Percentiles rank a stretch among this genome's conserved stretches.
phyloP scores from a whole-genome alignment of 37 sponge, comb jelly and placozoan species.

The Geodia barretti region DNA sequence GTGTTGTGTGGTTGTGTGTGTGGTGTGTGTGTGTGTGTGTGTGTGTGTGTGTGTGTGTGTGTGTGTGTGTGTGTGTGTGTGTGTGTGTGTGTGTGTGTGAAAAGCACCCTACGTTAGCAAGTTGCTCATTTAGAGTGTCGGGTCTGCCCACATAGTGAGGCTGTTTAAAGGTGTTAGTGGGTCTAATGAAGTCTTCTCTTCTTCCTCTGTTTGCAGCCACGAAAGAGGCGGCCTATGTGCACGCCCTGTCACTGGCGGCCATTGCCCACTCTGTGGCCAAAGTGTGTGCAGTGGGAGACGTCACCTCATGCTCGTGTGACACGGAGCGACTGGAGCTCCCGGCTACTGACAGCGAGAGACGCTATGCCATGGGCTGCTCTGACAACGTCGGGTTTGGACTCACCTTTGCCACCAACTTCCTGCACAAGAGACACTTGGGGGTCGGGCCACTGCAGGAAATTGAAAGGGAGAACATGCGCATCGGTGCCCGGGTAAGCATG shows the following conservation, averaged over 20 bases:
- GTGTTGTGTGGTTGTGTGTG: no score
- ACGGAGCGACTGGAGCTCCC: neutral
- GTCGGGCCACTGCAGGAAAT: neutral
- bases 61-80: no score
- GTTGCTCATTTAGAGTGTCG: no score
- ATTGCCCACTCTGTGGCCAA: conserved; percentile 54
- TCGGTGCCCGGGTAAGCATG: neutral
- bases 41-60: no score
- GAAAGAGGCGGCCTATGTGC: conserved; percentile 37
- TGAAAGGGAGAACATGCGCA: conserved; percentile 6
- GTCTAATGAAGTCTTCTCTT: no score
- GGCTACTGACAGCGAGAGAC: neutral
- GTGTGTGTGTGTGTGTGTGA: no score
- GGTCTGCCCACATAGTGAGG: no score
- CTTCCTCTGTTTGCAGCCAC: neutral
- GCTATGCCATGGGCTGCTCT: conserved; percentile 1
- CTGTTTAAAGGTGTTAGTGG: no score
- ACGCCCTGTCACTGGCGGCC: conserved; percentile 43
- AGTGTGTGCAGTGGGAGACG: conserved; percentile 10
- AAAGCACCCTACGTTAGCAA: no score
- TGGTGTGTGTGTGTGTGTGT: no score
- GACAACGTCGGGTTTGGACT: conserved; percentile 31
- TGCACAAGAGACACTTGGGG: conserved; percentile 6
- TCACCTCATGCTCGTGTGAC: conserved; percentile 14
- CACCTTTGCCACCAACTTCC: conserved; percentile 17